phyloP scores from a whole-genome alignment of 1,140 invertebrate genomes.

The Drosophila parabipectinata region DNA sequence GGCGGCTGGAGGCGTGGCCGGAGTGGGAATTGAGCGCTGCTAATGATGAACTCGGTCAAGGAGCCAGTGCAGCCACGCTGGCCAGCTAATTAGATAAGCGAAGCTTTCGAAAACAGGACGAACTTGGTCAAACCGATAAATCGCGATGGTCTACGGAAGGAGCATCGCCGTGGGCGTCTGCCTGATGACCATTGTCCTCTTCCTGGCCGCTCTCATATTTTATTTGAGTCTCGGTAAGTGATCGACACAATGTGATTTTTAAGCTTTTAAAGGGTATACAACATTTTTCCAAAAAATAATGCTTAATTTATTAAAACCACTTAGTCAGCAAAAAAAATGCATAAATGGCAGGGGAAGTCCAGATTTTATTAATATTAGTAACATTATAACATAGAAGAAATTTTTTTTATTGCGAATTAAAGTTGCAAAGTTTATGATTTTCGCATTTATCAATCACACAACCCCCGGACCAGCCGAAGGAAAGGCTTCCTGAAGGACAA shows the following conservation, averaged over 20 bases:
- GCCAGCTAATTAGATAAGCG: slow-evolving; percentile 68
- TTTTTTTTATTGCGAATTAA: slow-evolving; percentile 3
- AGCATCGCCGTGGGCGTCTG: slow-evolving; percentile 74
- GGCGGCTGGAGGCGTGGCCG: slow-evolving; percentile 38
- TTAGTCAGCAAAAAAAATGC: no score
- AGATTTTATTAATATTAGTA: neutral
- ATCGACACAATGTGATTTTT: neutral
- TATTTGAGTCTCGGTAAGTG: slow-evolving; percentile 77
- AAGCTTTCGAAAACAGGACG: slow-evolving; percentile 30
- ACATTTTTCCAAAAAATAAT: no score
- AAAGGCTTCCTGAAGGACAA: slow-evolving; percentile 1
- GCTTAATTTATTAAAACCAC: no score
- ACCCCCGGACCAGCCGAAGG: neutral
- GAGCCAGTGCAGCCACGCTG: slow-evolving; percentile 40
- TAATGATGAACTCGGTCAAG: slow-evolving; percentile 68
- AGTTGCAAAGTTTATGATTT: slow-evolving; percentile 8
- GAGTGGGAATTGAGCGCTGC: slow-evolving; percentile 28
- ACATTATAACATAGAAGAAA: neutral
- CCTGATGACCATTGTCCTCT: slow-evolving; percentile 60
- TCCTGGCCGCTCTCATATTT: slow-evolving; percentile 68
- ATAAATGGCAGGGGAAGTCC: no score
- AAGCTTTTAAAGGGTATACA: neutral
- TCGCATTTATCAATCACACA: slow-evolving; percentile 7
- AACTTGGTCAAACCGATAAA: slow-evolving; percentile 20
- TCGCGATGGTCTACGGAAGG: slow-evolving; percentile 74